Percentiles rank a stretch among this genome's conserved stretches.
Conservation (phyloP, 2,888 invertebrate species). For the Eubasilissa splendida region DNA sequence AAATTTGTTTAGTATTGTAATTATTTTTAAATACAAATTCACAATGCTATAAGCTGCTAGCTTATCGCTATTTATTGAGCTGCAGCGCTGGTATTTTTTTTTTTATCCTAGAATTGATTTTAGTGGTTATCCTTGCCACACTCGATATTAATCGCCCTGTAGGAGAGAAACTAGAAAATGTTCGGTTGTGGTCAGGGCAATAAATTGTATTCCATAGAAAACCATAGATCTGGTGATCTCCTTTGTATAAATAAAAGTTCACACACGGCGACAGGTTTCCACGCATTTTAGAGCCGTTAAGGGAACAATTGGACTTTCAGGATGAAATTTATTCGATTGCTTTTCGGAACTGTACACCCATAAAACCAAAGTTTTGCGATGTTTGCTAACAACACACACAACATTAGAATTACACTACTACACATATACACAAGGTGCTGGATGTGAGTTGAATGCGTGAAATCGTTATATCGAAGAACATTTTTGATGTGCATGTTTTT, state of each 20-base stretch:
- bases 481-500: conserved; percentile 44
- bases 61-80: conserved; percentile 20
- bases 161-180: conserved; percentile 29
- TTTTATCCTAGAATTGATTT: conserved; percentile 13
- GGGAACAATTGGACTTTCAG: conserved; percentile 29
- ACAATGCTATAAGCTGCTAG: conserved; percentile 20
- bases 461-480: conserved; percentile 16
- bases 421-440: conserved; percentile 29
- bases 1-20: conserved; percentile 7
- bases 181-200: conserved; percentile 28
- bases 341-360: conserved; percentile 26
- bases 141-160: not conserved
- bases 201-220: conserved; percentile 12
- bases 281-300: conserved; percentile 43
- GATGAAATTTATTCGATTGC: conserved; percentile 39
- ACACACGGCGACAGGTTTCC: conserved; percentile 34
- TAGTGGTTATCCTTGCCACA: not conserved
- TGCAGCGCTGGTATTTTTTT: conserved; percentile 14
- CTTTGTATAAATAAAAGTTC: conserved; percentile 35
- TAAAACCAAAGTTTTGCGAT: conserved; percentile 31
- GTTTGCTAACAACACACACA: conserved; percentile 26
- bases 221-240: conserved; percentile 19
- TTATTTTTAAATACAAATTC: not conserved
- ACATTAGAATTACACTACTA: not conserved
- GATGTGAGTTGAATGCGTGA: conserved; percentile 33